These are phyloP conservation scores for Mesocentrotus franciscanus DNA, from an alignment of 53 echinoderm and acorn worm genomes.

Conservation along the genomic window DNA sequence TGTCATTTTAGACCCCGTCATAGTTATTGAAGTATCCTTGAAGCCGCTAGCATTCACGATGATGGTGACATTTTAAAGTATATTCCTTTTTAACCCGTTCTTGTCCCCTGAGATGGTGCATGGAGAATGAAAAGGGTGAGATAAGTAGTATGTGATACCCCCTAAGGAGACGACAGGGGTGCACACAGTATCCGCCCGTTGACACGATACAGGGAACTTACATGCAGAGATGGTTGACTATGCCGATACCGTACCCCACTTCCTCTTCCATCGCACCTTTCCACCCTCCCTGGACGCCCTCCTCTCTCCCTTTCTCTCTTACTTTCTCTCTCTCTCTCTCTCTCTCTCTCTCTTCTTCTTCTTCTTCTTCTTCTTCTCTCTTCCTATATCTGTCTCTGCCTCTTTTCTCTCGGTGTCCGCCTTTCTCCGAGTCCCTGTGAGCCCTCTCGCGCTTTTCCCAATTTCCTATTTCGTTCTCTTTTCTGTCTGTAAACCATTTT, in stretches of 20 bases:
- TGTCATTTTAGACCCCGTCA: not conserved
- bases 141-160: constrained; percentile 21
- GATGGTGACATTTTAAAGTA: not conserved
- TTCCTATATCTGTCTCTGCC: not conserved
- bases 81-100: not conserved
- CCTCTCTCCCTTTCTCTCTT: not conserved
- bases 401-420: not conserved
- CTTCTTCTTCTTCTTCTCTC: not conserved
- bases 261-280: not conserved
- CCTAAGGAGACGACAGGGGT: not conserved
- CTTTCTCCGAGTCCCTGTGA: not conserved
- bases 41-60: too few relatives aligned
- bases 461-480: not conserved
- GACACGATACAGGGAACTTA: not conserved
- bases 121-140: not conserved
- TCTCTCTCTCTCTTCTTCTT: not conserved
- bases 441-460: not conserved
- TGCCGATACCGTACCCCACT: not conserved
- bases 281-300: not conserved
- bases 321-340: not conserved
- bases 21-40: not conserved
- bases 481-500: not conserved
- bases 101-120: not conserved
- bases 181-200: not conserved
- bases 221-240: not conserved